These are phyloP conservation scores for Trichonephila clavata DNA, from an alignment of 1,140 invertebrate genomes.

Conservation along the genomic window DNA sequence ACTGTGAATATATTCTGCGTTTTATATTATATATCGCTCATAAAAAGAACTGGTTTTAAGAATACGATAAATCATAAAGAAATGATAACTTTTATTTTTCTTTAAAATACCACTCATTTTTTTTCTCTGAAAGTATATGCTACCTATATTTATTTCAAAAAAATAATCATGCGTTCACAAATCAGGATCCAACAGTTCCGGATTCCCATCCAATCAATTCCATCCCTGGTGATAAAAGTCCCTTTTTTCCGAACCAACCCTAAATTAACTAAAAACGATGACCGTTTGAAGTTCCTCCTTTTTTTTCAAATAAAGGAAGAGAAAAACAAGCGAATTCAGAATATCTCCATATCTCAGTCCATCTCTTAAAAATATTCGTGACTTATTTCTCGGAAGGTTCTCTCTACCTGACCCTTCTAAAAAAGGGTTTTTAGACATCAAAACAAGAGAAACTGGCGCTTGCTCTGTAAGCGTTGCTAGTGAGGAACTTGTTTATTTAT, in stretches of 20 bases:
- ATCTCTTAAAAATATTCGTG: conserved; percentile 41
- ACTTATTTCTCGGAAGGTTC: conserved; percentile 2
- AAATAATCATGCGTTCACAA: neutral
- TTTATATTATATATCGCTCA: too few species aligned
- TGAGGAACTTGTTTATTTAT: conserved; percentile 39
- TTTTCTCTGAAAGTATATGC: too few species aligned
- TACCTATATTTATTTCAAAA: too few species aligned
- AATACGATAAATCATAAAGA: too few species aligned
- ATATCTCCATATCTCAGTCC: conserved; percentile 38
- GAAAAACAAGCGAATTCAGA: neutral
- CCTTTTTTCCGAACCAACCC: neutral
- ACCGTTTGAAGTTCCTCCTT: neutral
- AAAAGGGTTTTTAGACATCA: conserved; percentile 54
- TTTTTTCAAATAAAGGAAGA: neutral
- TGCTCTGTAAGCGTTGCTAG: neutral
- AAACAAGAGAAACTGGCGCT: conserved; percentile 31
- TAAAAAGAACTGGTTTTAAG: too few species aligned
- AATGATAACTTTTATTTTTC: too few species aligned
- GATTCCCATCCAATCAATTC: neutral
- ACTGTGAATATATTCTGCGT: too few species aligned
- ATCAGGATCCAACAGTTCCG: neutral
- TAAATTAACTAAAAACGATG: neutral
- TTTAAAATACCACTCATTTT: too few species aligned
- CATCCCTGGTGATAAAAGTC: neutral
- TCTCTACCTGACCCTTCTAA: conserved; percentile 19